Evolutionary conservation across 2,888 invertebrate species (phyloP).

Genomic region (Cylloceria caligata): DNA sequence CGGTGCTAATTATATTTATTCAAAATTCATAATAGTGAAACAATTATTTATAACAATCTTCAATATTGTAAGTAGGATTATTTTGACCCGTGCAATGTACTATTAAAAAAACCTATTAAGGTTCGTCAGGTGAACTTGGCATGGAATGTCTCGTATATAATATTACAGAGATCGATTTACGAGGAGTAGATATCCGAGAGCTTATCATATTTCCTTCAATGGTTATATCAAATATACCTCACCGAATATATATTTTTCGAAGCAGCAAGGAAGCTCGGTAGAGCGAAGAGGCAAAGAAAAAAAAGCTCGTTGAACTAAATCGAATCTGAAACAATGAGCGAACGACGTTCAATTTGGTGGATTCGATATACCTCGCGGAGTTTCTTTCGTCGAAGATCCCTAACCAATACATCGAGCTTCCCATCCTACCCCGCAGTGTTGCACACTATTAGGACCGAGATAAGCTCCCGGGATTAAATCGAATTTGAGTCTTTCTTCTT

Average conservation of each 20-base stretch:
- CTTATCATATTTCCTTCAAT: constrained; percentile 3
- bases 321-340: constrained; percentile 25
- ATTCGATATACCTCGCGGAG: constrained; percentile 9
- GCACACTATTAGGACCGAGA: constrained; percentile 1
- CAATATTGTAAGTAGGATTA: no score
- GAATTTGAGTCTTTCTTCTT: not conserved
- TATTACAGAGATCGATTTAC: not conserved
- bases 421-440: not conserved
- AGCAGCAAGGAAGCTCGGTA: not conserved
- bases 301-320: constrained; percentile 27
- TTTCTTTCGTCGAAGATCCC: constrained; percentile 13
- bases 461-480: constrained; percentile 13
- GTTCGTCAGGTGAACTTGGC: no score
- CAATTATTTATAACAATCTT: no score
- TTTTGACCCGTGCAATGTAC: no score
- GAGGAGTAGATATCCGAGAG: no score
- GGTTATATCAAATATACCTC: not conserved
- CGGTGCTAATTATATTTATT: no score
- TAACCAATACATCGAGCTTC: not conserved
- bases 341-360: constrained; percentile 25
- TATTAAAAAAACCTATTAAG: no score
- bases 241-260: not conserved
- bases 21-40: no score
- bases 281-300: not conserved
- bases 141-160: no score